Base-by-base conservation (phyloP, 2,797 vertebrate species). In the Sebastes steindachneri region DNA sequence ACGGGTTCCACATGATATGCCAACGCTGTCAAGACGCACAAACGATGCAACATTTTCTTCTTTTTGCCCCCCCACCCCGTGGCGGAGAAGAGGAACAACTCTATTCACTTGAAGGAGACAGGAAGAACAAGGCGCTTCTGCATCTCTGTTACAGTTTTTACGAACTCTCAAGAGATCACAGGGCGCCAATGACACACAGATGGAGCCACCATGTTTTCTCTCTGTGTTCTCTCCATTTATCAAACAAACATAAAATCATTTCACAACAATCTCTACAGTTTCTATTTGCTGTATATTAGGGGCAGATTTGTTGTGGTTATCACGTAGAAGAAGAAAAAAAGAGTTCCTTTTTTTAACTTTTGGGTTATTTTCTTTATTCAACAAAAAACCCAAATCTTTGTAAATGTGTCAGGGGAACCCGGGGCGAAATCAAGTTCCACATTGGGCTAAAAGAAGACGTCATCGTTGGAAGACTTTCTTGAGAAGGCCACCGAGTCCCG, bases 401-500 rank as follows among this genome's bases (percentile, higher is more conserved):
- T 54, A 10, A 75, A 81, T 82, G 25, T 73, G 59, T 62, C 79
- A 73, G 82, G 79, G 72, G 76, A 83, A 83, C 63, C 41, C 54
- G 57, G 26, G 67, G 66, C 64, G 45, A 76, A 81, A 77, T 83
- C 65, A 71, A 70, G 55, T 74, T 77, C 68, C 68, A 82, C 10
- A 5, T 28, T 67, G 70, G 66, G 68, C 80, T 83, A 28, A 55
- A 81, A 69, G 55, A 76, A 68, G 63, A 85, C 80, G 76, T 89
- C 83, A 81, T 83, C 9, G 3, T 67, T 79, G 77, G 68, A 70
- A 68, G 51, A 75, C 65, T 86, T 85, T 85, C 65, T 66, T 68
- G 79, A 78, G 53, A 86, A 64, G 68, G 79, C 83, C 80, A 84
- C 68, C 62, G 60, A 84, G 79, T 86, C 78, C 73, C 82, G 65